phyloP scores from a whole-genome alignment of 2,888 invertebrate species.

The Cactoblastis cactorum region DNA sequence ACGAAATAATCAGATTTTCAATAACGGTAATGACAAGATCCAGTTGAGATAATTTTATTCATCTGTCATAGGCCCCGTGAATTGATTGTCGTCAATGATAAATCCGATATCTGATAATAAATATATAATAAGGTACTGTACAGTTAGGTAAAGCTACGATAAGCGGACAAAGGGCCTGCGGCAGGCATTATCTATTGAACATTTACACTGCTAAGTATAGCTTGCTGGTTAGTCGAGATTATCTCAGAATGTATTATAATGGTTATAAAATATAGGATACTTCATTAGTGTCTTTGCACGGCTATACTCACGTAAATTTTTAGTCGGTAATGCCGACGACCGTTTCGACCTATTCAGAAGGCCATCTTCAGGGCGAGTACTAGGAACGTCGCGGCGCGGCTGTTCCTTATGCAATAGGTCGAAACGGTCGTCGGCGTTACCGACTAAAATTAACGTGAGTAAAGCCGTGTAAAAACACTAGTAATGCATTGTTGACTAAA shows the following conservation, averaged over 20 bases:
- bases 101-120: conserved; percentile 9
- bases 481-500: too few relatives aligned
- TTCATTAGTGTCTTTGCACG: too few relatives aligned
- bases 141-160: conserved; percentile 11
- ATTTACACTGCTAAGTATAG: conserved; percentile 23
- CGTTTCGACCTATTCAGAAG: too few relatives aligned
- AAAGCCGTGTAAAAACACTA: too few relatives aligned
- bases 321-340: too few relatives aligned
- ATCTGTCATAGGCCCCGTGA: not conserved
- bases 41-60: not conserved
- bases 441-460: too few relatives aligned
- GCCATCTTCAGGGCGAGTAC: too few relatives aligned
- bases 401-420: too few relatives aligned
- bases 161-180: conserved; percentile 21
- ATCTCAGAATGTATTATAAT: conserved; percentile 17
- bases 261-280: not conserved
- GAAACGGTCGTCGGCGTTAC: too few relatives aligned
- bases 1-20: too few relatives aligned
- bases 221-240: conserved; percentile 20
- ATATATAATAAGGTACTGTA: conserved; percentile 7
- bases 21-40: not conserved
- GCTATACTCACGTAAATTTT: too few relatives aligned
- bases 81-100: conserved; percentile 7
- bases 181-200: conserved; percentile 20
- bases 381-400: too few relatives aligned